These are phyloP conservation scores for Heterodera schachtii DNA, from an alignment of 1,140 invertebrate genomes.

Conservation along the genomic window DNA sequence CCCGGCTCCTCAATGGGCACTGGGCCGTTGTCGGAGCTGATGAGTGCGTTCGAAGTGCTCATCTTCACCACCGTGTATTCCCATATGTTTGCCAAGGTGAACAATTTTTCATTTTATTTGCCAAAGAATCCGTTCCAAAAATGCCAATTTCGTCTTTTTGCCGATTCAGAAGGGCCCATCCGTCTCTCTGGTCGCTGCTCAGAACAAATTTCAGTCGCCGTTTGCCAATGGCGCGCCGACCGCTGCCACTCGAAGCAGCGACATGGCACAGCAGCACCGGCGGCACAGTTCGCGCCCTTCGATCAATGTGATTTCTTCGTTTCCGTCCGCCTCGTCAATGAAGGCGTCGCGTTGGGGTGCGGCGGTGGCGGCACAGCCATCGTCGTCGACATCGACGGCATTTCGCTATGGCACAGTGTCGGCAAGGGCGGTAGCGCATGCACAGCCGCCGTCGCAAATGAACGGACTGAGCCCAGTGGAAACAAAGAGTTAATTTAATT, in stretches of 20 bases:
- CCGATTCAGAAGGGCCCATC: neutral
- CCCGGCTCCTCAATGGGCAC: constrained; percentile 28
- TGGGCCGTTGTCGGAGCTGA: constrained; percentile 23
- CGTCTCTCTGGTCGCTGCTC: neutral
- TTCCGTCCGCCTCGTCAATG: neutral
- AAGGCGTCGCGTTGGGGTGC: neutral
- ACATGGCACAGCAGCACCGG: neutral
- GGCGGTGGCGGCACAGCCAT: neutral
- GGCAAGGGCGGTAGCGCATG: neutral
- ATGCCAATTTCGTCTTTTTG: neutral
- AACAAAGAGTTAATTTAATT: no score
- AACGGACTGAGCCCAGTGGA: no score
- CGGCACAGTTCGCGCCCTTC: neutral
- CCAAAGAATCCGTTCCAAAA: no score
- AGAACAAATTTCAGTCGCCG: neutral
- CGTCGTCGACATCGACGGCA: neutral
- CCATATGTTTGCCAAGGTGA: neutral
- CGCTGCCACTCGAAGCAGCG: neutral
- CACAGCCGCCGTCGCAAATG: no score
- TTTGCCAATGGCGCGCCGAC: neutral
- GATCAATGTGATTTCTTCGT: neutral
- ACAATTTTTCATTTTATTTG: neutral
- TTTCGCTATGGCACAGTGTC: neutral
- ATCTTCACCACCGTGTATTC: constrained; percentile 23
- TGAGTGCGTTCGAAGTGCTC: constrained; percentile 27